Evolutionary conservation across 2,888 invertebrate genomes (phyloP).

Genomic region (Diarsia dahlii): DNA sequence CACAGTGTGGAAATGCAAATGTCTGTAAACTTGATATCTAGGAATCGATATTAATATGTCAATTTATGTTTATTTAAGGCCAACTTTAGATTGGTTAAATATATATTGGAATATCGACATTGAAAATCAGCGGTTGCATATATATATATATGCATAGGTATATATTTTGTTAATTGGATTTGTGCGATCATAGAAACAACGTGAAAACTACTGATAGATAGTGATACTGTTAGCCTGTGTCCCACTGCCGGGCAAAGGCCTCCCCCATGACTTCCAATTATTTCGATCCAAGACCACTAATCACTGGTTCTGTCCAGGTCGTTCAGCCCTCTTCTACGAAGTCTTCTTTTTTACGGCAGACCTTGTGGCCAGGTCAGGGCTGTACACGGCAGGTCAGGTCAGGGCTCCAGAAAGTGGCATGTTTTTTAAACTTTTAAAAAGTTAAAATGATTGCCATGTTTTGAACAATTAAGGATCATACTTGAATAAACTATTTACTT

Average conservation of each 20-base stretch:
- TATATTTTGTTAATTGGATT: background rate
- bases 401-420: too few species aligned
- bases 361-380: too few species aligned
- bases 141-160: background rate
- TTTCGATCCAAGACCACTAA: too few species aligned
- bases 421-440: too few species aligned
- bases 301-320: background rate
- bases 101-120: conserved; percentile 39
- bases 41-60: conserved; percentile 47
- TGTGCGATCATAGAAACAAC: background rate
- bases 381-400: too few species aligned
- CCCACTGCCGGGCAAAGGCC: background rate
- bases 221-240: background rate
- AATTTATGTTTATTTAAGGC: conserved; percentile 37
- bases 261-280: background rate
- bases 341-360: too few species aligned
- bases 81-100: conserved; percentile 36
- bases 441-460: too few species aligned
- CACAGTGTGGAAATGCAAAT: conserved; percentile 44
- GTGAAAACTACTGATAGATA: background rate
- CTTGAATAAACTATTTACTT: background rate
- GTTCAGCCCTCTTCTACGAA: too few species aligned
- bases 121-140: conserved; percentile 15
- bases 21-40: conserved; percentile 46
- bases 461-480: background rate